Evolutionary conservation across 2,888 invertebrate species (phyloP).

Genomic region (Pimpla rufipes): DNA sequence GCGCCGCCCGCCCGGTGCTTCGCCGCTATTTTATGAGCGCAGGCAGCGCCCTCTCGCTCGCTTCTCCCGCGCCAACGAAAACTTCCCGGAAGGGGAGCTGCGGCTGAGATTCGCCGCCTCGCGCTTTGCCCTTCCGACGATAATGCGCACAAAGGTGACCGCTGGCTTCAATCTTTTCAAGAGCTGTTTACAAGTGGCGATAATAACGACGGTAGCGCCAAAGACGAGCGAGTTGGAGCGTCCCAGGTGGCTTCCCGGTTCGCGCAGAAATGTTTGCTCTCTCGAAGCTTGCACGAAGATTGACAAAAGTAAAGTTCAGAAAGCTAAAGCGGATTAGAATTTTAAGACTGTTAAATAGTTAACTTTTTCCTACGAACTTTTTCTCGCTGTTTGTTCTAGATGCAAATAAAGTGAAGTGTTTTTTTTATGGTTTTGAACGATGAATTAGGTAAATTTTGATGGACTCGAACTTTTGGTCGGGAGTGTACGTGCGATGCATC

Average conservation of each 20-base stretch:
- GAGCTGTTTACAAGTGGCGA: not conserved
- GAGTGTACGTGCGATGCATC: not conserved
- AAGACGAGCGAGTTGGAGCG: not conserved
- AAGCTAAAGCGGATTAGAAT: no score
- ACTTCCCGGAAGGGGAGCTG: slow-evolving; percentile 55
- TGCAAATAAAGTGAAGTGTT: no score
- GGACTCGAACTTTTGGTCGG: no score
- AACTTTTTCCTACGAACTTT: no score
- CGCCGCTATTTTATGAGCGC: slow-evolving; percentile 57
- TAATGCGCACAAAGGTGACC: slow-evolving; percentile 24
- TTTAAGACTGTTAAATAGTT: no score
- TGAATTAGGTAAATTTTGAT: no score
- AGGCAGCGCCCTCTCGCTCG: slow-evolving; percentile 4
- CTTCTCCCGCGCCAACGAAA: not conserved
- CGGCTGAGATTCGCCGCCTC: slow-evolving; percentile 45
- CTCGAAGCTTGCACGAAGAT: no score
- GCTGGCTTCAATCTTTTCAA: not conserved
- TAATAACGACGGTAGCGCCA: not conserved
- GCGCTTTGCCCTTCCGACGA: slow-evolving; percentile 16
- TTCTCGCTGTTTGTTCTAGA: no score
- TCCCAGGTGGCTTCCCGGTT: no score
- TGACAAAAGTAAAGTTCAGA: no score
- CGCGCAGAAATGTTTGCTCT: no score
- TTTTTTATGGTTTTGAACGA: no score
- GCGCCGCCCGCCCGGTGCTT: slow-evolving; percentile 26